Percentiles rank a stretch among this genome's conserved stretches.
Evolutionary conservation across 2,888 invertebrate genomes (phyloP).

Genomic region (Gari tellinella): DNA sequence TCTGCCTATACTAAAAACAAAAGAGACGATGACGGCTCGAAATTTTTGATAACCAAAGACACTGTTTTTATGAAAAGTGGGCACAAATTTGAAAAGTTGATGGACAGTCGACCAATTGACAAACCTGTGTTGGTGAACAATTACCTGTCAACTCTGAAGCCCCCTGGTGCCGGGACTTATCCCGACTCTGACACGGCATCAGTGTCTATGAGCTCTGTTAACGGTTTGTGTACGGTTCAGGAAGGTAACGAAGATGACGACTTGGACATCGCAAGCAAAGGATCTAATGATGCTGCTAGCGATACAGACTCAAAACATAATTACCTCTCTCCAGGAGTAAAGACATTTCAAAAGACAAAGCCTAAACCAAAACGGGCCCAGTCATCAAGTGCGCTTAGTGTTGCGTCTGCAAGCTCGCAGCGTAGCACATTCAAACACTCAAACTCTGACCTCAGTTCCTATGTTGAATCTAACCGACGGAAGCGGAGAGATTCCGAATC

Average conservation of each 20-base stretch:
- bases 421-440: slow-evolving; percentile 40
- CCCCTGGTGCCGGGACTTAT: background rate
- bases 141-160: slow-evolving; percentile 33
- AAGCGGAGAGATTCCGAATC: slow-evolving; percentile 45
- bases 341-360: slow-evolving; percentile 21
- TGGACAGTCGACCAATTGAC: slow-evolving; percentile 45
- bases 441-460: slow-evolving; percentile 51
- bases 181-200: background rate
- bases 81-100: slow-evolving; percentile 50
- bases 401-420: background rate
- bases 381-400: slow-evolving; percentile 12
- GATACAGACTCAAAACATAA: background rate
- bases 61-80: slow-evolving; percentile 51
- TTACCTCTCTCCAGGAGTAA: background rate
- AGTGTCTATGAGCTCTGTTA: slow-evolving; percentile 34
- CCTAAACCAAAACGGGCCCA: slow-evolving; percentile 22
- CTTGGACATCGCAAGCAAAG: background rate
- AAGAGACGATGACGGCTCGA: slow-evolving; percentile 11
- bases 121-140: slow-evolving; percentile 55
- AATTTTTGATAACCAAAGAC: slow-evolving; percentile 58
- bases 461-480: slow-evolving; percentile 41
- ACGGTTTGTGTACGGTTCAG: slow-evolving; percentile 50
- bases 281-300: background rate
- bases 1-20: slow-evolving; percentile 23
- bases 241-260: slow-evolving; percentile 51